Percentiles rank a stretch among this genome's conserved stretches.
phyloP scores from a whole-genome alignment of 2,797 vertebrate species.

The Acipenser transmontanus region DNA sequence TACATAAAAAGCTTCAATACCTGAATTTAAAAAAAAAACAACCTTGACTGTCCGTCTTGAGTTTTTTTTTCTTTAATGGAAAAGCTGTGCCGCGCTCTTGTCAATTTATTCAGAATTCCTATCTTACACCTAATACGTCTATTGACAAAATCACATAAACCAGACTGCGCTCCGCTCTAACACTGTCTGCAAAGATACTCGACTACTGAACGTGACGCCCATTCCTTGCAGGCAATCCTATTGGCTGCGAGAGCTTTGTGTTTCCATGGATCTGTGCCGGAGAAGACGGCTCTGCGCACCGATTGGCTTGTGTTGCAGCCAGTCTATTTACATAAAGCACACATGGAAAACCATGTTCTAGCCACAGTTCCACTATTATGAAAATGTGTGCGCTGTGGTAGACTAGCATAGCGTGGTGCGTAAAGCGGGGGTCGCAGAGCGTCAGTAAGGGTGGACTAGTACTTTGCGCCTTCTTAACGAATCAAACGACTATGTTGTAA shows the following conservation, averaged over 20 bases:
- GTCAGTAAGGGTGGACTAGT: not conserved
- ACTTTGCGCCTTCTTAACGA: too few species aligned
- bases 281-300: not conserved
- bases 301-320: slow-evolving; percentile 45
- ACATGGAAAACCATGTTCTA: slow-evolving; percentile 62
- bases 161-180: not conserved
- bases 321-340: slow-evolving; percentile 62
- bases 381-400: slow-evolving; percentile 45
- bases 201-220: slow-evolving; percentile 28
- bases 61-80: not conserved
- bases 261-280: slow-evolving; percentile 51
- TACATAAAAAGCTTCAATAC: too few species aligned
- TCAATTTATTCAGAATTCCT: too few species aligned
- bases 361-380: slow-evolving; percentile 23
- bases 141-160: too few species aligned
- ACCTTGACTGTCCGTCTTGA: not conserved
- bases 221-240: slow-evolving; percentile 19
- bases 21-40: too few species aligned
- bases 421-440: too few species aligned
- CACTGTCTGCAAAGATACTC: slow-evolving; percentile 27
- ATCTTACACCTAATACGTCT: too few species aligned
- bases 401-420: too few species aligned
- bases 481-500: too few species aligned
- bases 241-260: slow-evolving; percentile 38
- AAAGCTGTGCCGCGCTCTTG: too few species aligned